phyloP scores from a whole-genome alignment of 2,113 vertebrate species.

The Aviceda subcristata region DNA sequence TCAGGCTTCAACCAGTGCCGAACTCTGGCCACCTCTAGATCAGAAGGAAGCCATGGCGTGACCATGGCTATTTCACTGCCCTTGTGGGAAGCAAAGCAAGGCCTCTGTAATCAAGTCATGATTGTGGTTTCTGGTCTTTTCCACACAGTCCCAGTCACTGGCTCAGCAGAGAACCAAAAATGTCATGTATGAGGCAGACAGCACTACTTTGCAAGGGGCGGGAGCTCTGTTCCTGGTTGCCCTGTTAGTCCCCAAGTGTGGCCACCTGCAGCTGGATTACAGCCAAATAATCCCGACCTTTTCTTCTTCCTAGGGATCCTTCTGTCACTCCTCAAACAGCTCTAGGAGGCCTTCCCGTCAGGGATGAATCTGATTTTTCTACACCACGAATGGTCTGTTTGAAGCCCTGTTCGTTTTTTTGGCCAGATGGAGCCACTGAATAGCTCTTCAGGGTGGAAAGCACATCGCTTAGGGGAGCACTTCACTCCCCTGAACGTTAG shows the following conservation, averaged over 20 bases:
- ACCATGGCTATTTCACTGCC: background rate
- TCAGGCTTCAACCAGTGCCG: accelerated
- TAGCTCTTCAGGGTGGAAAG: accelerated
- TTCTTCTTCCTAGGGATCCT: background rate
- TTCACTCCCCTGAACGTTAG: background rate
- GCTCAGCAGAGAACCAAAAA: background rate
- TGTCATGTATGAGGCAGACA: background rate
- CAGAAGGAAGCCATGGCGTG: background rate
- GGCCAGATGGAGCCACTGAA: background rate
- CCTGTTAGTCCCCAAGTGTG: background rate
- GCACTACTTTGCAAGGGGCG: background rate
- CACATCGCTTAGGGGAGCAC: background rate
- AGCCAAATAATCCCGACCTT: background rate
- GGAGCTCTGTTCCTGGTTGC: background rate
- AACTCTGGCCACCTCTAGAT: background rate
- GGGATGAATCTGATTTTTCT: background rate
- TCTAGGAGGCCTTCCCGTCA: background rate
- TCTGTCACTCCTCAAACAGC: background rate
- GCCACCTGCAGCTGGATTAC: background rate
- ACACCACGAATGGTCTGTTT: background rate
- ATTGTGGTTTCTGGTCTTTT: background rate
- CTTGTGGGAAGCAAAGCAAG: background rate
- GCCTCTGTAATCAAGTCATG: background rate
- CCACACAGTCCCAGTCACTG: background rate
- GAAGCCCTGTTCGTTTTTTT: background rate